These are phyloP conservation scores for Cheracebus regulus DNA, from an alignment of 2,797 vertebrate genomes.

Conservation along the genomic window DNA sequence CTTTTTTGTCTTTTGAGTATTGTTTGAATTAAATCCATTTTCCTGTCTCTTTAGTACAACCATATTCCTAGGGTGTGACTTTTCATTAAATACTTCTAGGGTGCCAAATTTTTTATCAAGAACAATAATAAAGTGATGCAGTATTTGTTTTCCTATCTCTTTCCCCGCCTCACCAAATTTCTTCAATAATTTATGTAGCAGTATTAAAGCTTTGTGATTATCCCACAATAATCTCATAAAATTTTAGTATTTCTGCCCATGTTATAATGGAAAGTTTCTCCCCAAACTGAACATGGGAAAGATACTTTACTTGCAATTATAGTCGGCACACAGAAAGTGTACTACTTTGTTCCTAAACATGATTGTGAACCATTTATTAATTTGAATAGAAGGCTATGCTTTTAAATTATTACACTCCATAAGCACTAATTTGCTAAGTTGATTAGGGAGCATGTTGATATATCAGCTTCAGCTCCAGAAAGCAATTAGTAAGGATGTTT, in stretches of 20 bases:
- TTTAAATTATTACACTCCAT: slow-evolving; percentile 84
- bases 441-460: slow-evolving; percentile 78
- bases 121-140: background rate
- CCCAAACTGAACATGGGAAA: slow-evolving; percentile 27
- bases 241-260: slow-evolving; percentile 38
- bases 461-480: slow-evolving; percentile 78
- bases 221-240: slow-evolving; percentile 10
- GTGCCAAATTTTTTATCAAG: background rate
- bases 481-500: slow-evolving; percentile 82
- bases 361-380: slow-evolving; percentile 73
- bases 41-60: background rate
- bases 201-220: background rate
- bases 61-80: background rate
- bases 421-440: slow-evolving; percentile 82
- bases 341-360: slow-evolving; percentile 52
- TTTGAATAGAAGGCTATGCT: slow-evolving; percentile 71
- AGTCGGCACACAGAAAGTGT: slow-evolving; percentile 54
- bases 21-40: background rate
- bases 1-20: background rate
- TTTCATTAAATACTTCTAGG: background rate
- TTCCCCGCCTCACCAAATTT: background rate
- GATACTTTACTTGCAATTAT: slow-evolving; percentile 40
- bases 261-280: slow-evolving; percentile 42
- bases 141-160: background rate
- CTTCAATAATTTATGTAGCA: slow-evolving; percentile 32